Base-by-base conservation (phyloP, 2,888 invertebrate species). In the Pseudococcus longispinus region DNA sequence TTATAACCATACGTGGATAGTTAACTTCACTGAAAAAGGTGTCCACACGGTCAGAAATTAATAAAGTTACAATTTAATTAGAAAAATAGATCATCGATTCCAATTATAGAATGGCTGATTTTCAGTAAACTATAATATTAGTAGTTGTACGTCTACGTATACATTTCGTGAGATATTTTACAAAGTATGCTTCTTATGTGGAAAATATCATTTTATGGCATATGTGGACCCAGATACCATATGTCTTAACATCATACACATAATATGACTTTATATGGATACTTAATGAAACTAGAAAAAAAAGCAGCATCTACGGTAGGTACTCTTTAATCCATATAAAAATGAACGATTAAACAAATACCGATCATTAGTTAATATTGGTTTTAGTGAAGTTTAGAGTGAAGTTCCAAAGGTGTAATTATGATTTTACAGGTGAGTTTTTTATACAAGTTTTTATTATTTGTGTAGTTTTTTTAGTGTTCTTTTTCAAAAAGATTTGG, bases 251-350 rank as follows among this genome's bases (percentile, higher is more conserved):
- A 74, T 74, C 85, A 85, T 55, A 83, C 55, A 83, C 85, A 85
- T 85, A 85, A 85, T 85, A 85, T 85, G 74, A 77, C 85, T 85
- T 85, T 85, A 85, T 85, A 85, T 74, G 85, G 85, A 77, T 74
- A 85, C 65, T 77, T 44, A 85, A 85, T 85, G 84, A 85, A 85
- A 85, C 85, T n/a, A 85, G 85, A 85, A 85, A 85, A 85, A 77
- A 74, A 51, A 37, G n/a, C 46, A 42, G 44, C 77, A 70, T 74
- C 37, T 77, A 77, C 15, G 23, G 51, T 74, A 51, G 18, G n/a
- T 51, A 51, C 70, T 77, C 74, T 77, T 77, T 46, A 85, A 85
- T 44, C 46, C 42, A 44, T 85, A 85, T 85, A 85, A 46, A 85
- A 85, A 85, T 74, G 77, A 29, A 46, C 85, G 74, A 85, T 42